phyloP scores from a whole-genome alignment of 2,113 vertebrate genomes.

The Pachyramphus minor region DNA sequence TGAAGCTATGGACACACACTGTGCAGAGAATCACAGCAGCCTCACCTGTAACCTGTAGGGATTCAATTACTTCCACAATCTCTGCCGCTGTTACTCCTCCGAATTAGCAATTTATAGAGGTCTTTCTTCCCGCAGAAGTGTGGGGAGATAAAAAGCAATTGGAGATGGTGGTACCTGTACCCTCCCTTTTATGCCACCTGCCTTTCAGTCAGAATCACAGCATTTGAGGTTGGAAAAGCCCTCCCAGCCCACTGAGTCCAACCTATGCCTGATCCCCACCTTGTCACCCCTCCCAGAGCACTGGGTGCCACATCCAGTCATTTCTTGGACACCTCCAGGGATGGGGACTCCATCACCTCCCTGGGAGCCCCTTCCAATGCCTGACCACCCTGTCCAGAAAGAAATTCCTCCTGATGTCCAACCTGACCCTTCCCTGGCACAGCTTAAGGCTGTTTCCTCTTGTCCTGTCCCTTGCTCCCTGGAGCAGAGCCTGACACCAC shows the following conservation, averaged over 20 bases:
- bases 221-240: no score
- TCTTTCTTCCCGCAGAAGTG: neutral
- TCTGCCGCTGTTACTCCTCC: neutral
- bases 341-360: neutral
- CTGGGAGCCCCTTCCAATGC: neutral
- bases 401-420: neutral
- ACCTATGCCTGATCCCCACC: rapidly evolving
- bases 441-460: neutral
- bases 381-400: neutral
- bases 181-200: neutral
- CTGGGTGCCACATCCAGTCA: rapidly evolving
- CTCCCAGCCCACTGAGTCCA: rapidly evolving
- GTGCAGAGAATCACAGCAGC: neutral
- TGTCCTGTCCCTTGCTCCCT: neutral
- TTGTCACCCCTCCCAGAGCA: neutral
- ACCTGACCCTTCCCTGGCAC: neutral
- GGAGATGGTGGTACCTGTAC: no score
- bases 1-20: rapidly evolving
- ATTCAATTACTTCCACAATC: neutral
- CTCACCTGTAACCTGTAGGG: neutral
- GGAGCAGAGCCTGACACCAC: neutral
- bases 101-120: neutral
- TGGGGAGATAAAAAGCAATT: neutral
- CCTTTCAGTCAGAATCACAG: neutral
- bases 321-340: neutral